Evolutionary conservation across 1,140 invertebrate genomes (phyloP), one percentile per base, ranked within the genome.

Genomic region (Hycleus phaleratus): DNA sequence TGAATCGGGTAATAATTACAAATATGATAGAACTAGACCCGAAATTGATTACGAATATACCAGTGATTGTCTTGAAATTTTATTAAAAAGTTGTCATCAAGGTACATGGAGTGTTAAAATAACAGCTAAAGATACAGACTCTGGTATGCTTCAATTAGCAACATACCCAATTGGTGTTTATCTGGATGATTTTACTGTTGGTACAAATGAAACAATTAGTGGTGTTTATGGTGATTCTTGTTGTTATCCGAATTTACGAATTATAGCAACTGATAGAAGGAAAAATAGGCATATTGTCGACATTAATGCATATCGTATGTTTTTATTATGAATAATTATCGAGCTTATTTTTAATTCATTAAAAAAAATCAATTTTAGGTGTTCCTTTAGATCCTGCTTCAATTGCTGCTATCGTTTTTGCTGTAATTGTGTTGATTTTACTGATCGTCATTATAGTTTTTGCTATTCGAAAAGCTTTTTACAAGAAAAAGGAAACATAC

Each of bases 211-310:
- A n/a, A 60, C 70, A 40, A 70, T 78, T 18, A 72, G 52, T 38
- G 79, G 79, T 44, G 69, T 72, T 59, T 79, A 79, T 58, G 73
- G 66, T n/a, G 74, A 73, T 11, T 76, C 73, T 9, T 81, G 79
- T 52, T 81, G 79, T 49, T 69, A 76, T 26, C 71, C 74, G 12
- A 60, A 68, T 10, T 64, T 78, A 4, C 65, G 74, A 58, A 64
- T 81, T 9, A 73, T 68, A 26, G 79, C 76, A 3, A 64, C 67
- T 26, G 75, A 80, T 60, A 40, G 75, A 11, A 52, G 63, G 18
- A 73, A 73, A 46, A 80, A 79, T 62, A 51, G 53, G 26, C 60
- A 65, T 56, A 64, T 65, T 12, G 61, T 60, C 52, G 68, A 49
- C 4, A 69, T 76, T 10, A 74, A 80, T 61, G 78, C 79, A 9